Evolutionary conservation across 1,140 invertebrate species (phyloP).

Genomic region (Trichonephila clavata): DNA sequence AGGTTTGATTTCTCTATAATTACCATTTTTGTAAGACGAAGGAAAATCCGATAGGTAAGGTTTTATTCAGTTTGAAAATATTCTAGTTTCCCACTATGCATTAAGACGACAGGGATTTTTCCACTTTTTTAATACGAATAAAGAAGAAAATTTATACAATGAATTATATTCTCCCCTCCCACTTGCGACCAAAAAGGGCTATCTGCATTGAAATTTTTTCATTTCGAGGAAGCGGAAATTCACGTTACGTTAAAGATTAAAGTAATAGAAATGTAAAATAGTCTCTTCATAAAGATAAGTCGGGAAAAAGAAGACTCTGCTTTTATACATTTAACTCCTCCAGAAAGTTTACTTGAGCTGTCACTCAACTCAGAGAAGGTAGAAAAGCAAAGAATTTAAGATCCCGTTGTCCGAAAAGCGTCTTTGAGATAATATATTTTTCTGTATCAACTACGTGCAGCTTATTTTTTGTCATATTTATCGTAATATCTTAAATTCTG

Average conservation of each 20-base stretch:
- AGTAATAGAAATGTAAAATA: slow-evolving; percentile 58
- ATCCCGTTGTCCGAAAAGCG: neutral
- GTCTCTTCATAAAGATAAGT: slow-evolving; percentile 11
- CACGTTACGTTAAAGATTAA: neutral
- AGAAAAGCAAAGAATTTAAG: slow-evolving; percentile 35
- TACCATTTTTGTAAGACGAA: no score
- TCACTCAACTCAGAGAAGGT: neutral
- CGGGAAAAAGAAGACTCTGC: neutral
- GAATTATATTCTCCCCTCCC: no score
- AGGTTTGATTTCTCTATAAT: no score
- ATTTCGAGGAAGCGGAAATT: neutral
- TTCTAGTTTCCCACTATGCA: no score
- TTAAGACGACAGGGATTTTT: no score
- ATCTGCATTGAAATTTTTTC: neutral
- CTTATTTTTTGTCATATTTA: slow-evolving; percentile 21
- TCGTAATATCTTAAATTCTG: neutral
- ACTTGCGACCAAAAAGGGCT: no score
- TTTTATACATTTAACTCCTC: slow-evolving; percentile 40
- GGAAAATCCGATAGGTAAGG: no score
- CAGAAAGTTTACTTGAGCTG: slow-evolving; percentile 41
- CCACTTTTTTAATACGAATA: no score
- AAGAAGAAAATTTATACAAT: no score
- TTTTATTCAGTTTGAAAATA: no score
- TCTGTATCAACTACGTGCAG: neutral
- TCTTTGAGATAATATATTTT: slow-evolving; percentile 26